These are phyloP conservation scores for Diadumene lineata DNA, from an alignment of 92 coral and sea anemone species.

Conservation along the genomic window DNA sequence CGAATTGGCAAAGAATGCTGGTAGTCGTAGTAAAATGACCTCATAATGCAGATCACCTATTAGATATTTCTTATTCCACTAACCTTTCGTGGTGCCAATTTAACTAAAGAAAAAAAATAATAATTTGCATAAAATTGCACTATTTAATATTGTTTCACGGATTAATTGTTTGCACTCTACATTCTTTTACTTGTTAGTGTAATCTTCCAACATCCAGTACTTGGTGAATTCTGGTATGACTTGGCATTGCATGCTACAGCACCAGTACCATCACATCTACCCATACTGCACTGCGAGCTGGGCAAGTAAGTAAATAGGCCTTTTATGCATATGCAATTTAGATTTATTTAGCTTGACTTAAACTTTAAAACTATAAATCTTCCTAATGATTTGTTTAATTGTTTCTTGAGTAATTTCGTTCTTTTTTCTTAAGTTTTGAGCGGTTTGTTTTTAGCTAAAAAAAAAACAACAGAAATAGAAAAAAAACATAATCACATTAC, in stretches of 20 bases:
- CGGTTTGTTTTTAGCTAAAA: neutral
- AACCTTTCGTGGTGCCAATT: too few species aligned
- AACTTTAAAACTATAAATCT: neutral
- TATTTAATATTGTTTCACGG: too few species aligned
- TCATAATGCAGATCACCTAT: too few species aligned
- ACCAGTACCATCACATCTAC: slow-evolving; percentile 81
- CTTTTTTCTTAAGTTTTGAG: too few species aligned
- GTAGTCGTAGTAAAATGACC: too few species aligned
- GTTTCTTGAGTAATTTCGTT: too few species aligned
- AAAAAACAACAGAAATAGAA: neutral
- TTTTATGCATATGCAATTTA: neutral
- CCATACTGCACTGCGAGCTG: slow-evolving; percentile 82
- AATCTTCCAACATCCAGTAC: slow-evolving; percentile 79
- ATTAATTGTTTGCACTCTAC: too few species aligned
- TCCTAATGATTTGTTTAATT: too few species aligned
- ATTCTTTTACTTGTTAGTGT: slow-evolving; percentile 54
- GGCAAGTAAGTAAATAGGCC: slow-evolving; percentile 74
- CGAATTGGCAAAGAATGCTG: too few species aligned
- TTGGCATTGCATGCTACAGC: slow-evolving; percentile 77
- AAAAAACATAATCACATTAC: neutral
- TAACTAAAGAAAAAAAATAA: too few species aligned
- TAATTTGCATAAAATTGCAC: too few species aligned
- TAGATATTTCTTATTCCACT: too few species aligned
- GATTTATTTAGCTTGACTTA: neutral
- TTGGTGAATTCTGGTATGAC: slow-evolving; percentile 96